phyloP scores from a whole-genome alignment of 1,140 invertebrate genomes.

The Eciton burchellii region DNA sequence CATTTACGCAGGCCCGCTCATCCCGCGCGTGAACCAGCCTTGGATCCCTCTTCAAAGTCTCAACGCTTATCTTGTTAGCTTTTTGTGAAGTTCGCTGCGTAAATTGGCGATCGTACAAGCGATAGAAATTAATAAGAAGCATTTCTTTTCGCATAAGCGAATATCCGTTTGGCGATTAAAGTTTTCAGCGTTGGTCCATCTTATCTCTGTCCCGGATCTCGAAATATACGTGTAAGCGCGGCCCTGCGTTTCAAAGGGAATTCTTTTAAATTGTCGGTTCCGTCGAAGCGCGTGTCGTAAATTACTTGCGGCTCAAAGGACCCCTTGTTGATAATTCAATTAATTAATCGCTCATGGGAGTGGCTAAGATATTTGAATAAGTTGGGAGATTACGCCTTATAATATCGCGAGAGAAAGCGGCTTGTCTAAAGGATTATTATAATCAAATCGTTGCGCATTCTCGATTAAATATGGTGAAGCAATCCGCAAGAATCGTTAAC shows the following conservation, averaged over 20 bases:
- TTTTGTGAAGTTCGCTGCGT: neutral
- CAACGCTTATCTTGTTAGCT: neutral
- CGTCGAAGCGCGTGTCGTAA: neutral
- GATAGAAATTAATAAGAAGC: neutral
- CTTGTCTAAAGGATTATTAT: slow-evolving; percentile 44
- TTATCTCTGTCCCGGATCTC: neutral
- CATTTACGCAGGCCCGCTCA: neutral
- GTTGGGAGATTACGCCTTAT: slow-evolving; percentile 41
- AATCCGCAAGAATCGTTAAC: slow-evolving; percentile 57
- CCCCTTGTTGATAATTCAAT: slow-evolving; percentile 25
- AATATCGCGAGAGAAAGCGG: slow-evolving; percentile 22
- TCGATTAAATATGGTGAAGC: slow-evolving; percentile 58
- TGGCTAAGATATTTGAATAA: slow-evolving; percentile 40
- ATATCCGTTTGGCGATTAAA: neutral
- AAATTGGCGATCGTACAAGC: neutral
- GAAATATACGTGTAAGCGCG: neutral
- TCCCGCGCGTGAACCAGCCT: neutral
- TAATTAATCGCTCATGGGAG: slow-evolving; percentile 47
- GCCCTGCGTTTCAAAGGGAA: neutral
- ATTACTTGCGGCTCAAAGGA: slow-evolving; percentile 5
- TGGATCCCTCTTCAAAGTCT: neutral
- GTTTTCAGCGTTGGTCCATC: neutral
- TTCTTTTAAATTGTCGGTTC: slow-evolving; percentile 5
- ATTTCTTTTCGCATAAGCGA: neutral
- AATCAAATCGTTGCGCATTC: slow-evolving; percentile 53